A percentile compares a stretch with the other conserved stretches of the same genome.
Conservation (phyloP, 2,888 invertebrate genomes). For the Mesorhabditis spiculigera region DNA sequence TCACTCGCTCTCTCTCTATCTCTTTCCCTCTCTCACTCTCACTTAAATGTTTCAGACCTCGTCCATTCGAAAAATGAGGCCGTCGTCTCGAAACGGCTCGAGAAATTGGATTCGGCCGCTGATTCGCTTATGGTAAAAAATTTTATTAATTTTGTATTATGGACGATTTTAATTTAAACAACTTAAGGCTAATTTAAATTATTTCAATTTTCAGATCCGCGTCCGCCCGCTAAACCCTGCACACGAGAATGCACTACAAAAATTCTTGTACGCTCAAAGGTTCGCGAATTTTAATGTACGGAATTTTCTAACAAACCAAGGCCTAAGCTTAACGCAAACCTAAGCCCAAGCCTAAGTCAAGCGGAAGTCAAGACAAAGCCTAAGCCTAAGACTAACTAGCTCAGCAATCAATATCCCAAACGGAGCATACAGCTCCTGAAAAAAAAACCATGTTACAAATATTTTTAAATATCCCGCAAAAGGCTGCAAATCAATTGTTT, state of each 20-base stretch:
- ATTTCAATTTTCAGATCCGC: conserved; percentile 15
- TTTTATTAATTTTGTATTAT: background rate
- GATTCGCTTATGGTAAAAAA: background rate
- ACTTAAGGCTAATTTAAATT: conserved; percentile 11
- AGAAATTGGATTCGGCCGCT: background rate
- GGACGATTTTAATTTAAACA: background rate
- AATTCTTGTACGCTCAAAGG: conserved; percentile 40
- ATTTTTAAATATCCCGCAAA: too few relatives aligned
- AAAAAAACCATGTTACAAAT: too few relatives aligned
- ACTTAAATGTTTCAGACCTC: background rate
- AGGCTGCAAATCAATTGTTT: too few relatives aligned
- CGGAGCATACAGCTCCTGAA: too few relatives aligned
- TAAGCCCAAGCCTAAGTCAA: too few relatives aligned
- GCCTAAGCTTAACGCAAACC: too few relatives aligned
- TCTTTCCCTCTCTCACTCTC: background rate
- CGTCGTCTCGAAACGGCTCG: background rate
- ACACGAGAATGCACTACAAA: conserved; percentile 40
- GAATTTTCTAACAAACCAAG: too few relatives aligned
- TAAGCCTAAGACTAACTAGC: too few relatives aligned
- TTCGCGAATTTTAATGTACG: background rate
- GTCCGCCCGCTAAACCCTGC: conserved; percentile 37
- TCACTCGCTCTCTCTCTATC: background rate
- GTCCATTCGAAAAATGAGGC: background rate
- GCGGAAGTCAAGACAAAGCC: too few relatives aligned
- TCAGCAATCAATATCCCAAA: too few relatives aligned